Conservation (phyloP, 2,797 vertebrate genomes). For the Smutsia temminckii region DNA sequence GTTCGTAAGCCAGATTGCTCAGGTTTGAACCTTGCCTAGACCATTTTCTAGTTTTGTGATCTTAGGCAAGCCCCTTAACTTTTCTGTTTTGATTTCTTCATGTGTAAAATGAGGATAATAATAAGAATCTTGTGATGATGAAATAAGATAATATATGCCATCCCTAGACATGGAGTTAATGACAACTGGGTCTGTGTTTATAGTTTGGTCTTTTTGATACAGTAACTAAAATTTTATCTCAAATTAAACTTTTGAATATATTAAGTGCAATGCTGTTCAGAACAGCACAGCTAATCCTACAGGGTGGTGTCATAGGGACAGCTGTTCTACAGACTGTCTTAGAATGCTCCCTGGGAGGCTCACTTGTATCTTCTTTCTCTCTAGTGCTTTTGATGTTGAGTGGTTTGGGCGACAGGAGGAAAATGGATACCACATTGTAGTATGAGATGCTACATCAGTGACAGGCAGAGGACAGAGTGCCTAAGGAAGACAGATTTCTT, state of each 20-base stretch:
- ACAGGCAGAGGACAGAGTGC: background rate
- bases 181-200: background rate
- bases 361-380: background rate
- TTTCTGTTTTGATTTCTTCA: constrained; percentile 27
- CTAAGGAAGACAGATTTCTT: constrained; percentile 21
- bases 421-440: background rate
- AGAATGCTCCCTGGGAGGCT: constrained; percentile 4
- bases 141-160: background rate
- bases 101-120: constrained; percentile 13
- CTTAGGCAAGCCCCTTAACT: background rate
- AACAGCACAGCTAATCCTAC: background rate
- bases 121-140: background rate
- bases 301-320: background rate
- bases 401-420: constrained; percentile 34
- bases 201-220: background rate
- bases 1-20: background rate
- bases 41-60: background rate
- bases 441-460: background rate
- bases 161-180: background rate
- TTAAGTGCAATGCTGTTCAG: background rate
- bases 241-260: background rate
- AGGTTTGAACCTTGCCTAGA: background rate
- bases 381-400: constrained; percentile 21
- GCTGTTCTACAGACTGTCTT: constrained; percentile 18
- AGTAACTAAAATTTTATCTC: constrained; percentile 11